Base-by-base conservation (phyloP, 2,797 vertebrate species). In the Sphenodon punctatus region DNA sequence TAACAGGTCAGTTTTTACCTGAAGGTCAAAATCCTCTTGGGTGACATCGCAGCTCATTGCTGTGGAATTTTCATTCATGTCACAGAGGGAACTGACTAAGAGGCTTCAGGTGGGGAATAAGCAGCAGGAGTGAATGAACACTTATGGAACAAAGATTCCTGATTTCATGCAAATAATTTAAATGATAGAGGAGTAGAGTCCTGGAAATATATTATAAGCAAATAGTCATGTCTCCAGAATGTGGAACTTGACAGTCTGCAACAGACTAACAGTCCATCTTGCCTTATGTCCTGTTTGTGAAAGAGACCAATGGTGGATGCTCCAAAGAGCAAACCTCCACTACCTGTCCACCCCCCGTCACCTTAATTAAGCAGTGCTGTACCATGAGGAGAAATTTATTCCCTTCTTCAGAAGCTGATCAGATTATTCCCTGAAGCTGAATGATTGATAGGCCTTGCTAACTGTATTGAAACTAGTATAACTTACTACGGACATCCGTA, bases 71-170 rank as follows among this genome's bases (percentile, higher is more conserved):
- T 30, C 67, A 49, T 45, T 8, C 49, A 84, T 67, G 53, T 83
- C 83, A 19, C 4, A 32, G 6, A 27, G 65, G 60, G 27, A 51
- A 78, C 46, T n/a, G 59, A 0, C 51, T 41, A 48, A 22, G 53
- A 85, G 11, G 2, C 15, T 63, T 71, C 38, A 45, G 22, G 60
- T 58, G 17, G 49, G 41, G 79, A 91, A 79, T 46, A 43, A 38
- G 5, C 23, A 81, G 79, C 77, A 86, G 58, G 69, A 84, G 30
- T 43, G 78, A 79, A 82, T 76, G 45, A 78, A 15, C 45, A 70
- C 67, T 85, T 84, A 23, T 0, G 2, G 73, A 86, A 71, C 8
- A 2, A 25, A 45, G 59, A 36, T 53, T 46, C n/a, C 63, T 56
- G 17, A 73, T 59, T 42, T 49, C 66, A 66, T 78, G 71, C 46